Evolutionary conservation across 2,888 invertebrate species (phyloP), one percentile per base, ranked within the genome.

Genomic region (Meghimatium bilineatum): DNA sequence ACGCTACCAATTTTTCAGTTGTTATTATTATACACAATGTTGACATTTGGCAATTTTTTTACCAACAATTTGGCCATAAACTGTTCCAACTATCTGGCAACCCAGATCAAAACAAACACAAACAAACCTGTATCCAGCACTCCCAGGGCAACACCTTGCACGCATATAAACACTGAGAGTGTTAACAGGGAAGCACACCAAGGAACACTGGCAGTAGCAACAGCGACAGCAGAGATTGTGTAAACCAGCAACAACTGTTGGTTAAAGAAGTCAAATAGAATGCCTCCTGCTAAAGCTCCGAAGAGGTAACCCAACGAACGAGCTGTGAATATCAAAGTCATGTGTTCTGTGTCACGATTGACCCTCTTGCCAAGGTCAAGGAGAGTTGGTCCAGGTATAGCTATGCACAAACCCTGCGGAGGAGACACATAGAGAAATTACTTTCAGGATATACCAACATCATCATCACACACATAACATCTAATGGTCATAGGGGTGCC

Each of bases 371-470:
- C 90, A 36, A 94, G 91, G 86, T 94, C 93, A 2, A 93, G 89
- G 36, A 94, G 88, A 0, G 94, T 94, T 20, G 94, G 94, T 20
- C 94, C 94, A 38, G 94, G 93, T 78, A 94, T 92, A 8, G 94
- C 93, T 84, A 94, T 90, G 85, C 93, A 93, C 49, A 94, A 86
- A 26, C 94, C 94, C 94, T 94, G 88, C 29, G 89, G 88, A 79
- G 66, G 20, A 60, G 32, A 44, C 44, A 44, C 12, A 44, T 12
- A 44, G 5, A 44, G 44, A 5, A 44, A 44, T 44, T 44, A 44
- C 44, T 8, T 44, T 44, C 44, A 44, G 6, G 5, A 44, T 44
- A 12, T 44, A 44, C n/a, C n/a, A n/a, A n/a, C n/a, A n/a, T n/a
- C n/a, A n/a, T n/a, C n/a, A n/a, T n/a, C n/a, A n/a, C n/a, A n/a